These are phyloP conservation scores for Allacma fusca DNA, from an alignment of 2,888 invertebrate genomes.

Conservation along the genomic window DNA sequence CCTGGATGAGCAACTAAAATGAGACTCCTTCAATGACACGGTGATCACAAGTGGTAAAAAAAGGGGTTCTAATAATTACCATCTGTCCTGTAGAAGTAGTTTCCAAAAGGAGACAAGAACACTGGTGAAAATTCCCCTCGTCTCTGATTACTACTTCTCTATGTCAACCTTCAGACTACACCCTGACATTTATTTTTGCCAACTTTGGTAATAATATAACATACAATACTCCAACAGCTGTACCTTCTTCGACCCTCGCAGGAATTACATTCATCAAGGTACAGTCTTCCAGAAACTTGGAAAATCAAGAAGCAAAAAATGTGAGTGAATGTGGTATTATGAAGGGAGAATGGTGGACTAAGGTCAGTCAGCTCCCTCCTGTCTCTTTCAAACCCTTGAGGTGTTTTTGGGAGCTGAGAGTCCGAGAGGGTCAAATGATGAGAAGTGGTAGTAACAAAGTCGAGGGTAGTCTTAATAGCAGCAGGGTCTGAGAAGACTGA, in stretches of 20 bases:
- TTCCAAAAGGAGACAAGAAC: not conserved
- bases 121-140: not conserved
- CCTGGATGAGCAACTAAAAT: too few relatives aligned
- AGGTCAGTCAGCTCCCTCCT: slow-evolving; percentile 1
- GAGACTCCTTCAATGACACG: too few relatives aligned
- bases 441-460: not conserved
- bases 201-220: too few relatives aligned
- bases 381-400: not conserved
- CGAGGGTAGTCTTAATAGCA: not conserved
- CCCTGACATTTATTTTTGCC: too few relatives aligned
- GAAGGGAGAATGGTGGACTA: slow-evolving; percentile 31
- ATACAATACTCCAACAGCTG: too few relatives aligned
- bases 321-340: not conserved
- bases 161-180: not conserved
- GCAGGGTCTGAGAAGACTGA: not conserved
- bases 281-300: too few relatives aligned
- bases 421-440: not conserved
- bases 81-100: too few relatives aligned
- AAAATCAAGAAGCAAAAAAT: not conserved
- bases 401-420: slow-evolving; percentile 8
- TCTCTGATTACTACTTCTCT: not conserved
- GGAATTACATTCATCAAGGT: too few relatives aligned
- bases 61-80: too few relatives aligned
- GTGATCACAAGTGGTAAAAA: too few relatives aligned
- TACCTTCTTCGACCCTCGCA: too few relatives aligned